Evolutionary conservation across 1,140 invertebrate species (phyloP), one percentile per base, ranked within the genome.

Genomic region (Ctenoplectra terminalis): DNA sequence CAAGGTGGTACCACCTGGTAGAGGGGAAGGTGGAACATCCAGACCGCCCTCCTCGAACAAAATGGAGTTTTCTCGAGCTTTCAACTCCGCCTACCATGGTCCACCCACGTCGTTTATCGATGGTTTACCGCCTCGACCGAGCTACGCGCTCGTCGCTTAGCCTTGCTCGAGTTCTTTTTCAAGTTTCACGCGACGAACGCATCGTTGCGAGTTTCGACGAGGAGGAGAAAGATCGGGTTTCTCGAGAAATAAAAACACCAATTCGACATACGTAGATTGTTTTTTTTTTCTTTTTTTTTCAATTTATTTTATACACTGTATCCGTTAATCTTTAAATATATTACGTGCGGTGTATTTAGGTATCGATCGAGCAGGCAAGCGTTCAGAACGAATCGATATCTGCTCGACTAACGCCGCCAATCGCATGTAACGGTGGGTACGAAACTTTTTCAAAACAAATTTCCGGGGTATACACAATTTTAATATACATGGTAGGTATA

Each of bases 11-110:
- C 70, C 84, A 82, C 60, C 78, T 79, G 80, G 88, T 85, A 89
- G 88, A 88, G 86, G 89, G 82, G 90, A 91, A 88, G 80, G 82
- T 83, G 84, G 81, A 80, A 79, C 80, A 78, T 61, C 61, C 52
- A 80, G 83, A 87, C 85, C 91, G 91, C 91, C 91, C 79, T 74
- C 83, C 48, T 67, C 40, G 58, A 87, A 92, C 88, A 92, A 92
- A 92, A 92, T 92, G 91, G 91, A 90, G 90, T 86, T 81, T 63
- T 20, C 60, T 43, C 34, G 58, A 17, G 79, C 11, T 46, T 26
- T 20, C 48, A 70, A 63, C 80, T 50, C 84, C 85, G 81, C 85
- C 85, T 58, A 87, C 29, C 64, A 20, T 9, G 85, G 34, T 66
- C 50, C 80, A 76, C 85, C 85, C 83, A 86, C 82, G 37, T n/a